phyloP scores from a whole-genome alignment of 1,140 invertebrate genomes.

The Prorops nasuta region DNA sequence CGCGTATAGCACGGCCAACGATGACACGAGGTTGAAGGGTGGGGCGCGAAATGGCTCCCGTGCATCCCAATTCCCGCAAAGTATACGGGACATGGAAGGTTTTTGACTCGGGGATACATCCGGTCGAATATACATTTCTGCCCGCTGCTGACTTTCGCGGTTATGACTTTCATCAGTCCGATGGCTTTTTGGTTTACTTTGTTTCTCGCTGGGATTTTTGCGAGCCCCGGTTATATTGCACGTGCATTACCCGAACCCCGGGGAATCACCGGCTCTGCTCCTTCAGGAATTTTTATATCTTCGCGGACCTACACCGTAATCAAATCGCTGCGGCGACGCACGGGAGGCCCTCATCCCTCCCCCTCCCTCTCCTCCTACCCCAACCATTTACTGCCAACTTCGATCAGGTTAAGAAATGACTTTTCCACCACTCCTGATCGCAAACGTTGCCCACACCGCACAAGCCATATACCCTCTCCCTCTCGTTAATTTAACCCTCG shows the following conservation, averaged over 20 bases:
- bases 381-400: too few relatives aligned
- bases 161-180: background rate
- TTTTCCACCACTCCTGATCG: constrained; percentile 14
- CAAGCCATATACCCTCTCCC: too few relatives aligned
- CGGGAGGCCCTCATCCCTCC: too few relatives aligned
- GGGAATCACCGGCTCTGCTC: too few relatives aligned
- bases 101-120: background rate
- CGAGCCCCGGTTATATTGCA: background rate
- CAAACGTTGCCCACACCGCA: too few relatives aligned
- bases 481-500: too few relatives aligned
- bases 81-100: constrained; percentile 8
- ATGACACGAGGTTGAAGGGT: background rate
- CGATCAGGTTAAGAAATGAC: constrained; percentile 25
- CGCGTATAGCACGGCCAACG: too few relatives aligned
- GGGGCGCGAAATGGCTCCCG: constrained; percentile 11
- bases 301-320: too few relatives aligned
- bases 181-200: background rate
- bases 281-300: too few relatives aligned
- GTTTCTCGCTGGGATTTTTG: background rate
- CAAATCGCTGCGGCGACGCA: too few relatives aligned
- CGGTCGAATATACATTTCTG: background rate
- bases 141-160: background rate
- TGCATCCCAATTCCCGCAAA: constrained; percentile 30
- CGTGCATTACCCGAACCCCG: too few relatives aligned
- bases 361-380: too few relatives aligned